Evolutionary conservation across 2,797 vertebrate genomes (phyloP), one percentile per base, ranked within the genome.

Genomic region (Sebastes trivittatus): DNA sequence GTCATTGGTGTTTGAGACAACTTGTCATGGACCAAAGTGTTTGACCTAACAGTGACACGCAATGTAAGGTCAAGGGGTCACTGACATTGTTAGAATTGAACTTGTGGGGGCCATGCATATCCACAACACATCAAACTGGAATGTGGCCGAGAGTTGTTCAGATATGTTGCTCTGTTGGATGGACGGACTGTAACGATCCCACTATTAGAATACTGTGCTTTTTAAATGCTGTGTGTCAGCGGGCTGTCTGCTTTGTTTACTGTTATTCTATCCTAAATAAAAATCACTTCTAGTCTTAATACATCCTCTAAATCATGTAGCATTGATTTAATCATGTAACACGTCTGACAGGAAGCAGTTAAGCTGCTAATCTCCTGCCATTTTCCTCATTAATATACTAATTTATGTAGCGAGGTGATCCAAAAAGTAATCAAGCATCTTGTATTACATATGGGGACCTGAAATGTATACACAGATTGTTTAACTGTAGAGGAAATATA

Each of bases 301-400:
- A 69, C 69, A 77, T 73, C n/a, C 16, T 22, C 20, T 36, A 11
- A 70, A 70, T 61, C 14, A 59, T 14, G 7, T 46, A 60, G 56
- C 46, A 59, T 65, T 68, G 60, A 81, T 73, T 74, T 29, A 82
- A 75, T 75, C 66, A 62, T 58, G 60, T 52, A 59, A 42, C 38
- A 70, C 54, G 25, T 77, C 23, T 16, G 72, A 61, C 61, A 55
- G 20, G 56, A 64, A 75, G 67, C 69, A 77, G 30, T 59, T 78
- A 68, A 80, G 81, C 64, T 76, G 72, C 56, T 82, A 72, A 82
- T 75, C 55, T 67, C 71, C 78, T 38, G 59, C 29, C 67, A 68
- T 62, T 81, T 78, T 46, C 38, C 80, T 86, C 77, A 73, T 81
- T 90, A 87, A 81, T 49, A 20, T 30, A 20, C 46, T 77, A 73